Conservation (phyloP, 1,140 invertebrate genomes). For the Cherax destructor region DNA sequence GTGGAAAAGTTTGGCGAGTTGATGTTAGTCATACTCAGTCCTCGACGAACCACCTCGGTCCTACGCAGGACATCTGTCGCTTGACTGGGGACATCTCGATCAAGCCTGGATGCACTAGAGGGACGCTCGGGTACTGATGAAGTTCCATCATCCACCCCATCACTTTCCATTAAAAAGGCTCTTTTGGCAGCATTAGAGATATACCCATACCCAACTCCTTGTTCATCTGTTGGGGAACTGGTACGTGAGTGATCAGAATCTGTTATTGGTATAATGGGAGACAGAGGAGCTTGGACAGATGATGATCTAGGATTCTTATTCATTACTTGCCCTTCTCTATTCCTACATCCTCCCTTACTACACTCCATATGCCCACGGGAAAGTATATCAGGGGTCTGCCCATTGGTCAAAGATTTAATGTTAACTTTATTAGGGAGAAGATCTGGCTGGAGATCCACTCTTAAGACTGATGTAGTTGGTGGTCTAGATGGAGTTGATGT, state of each 20-base stretch:
- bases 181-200: slow-evolving; percentile 70
- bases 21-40: slow-evolving; percentile 70
- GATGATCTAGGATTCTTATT: neutral
- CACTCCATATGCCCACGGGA: slow-evolving; percentile 5
- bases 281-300: neutral
- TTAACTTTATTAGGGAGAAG: slow-evolving; percentile 70
- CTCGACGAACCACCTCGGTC: slow-evolving; percentile 60
- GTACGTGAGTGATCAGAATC: slow-evolving; percentile 53
- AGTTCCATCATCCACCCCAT: slow-evolving; percentile 25
- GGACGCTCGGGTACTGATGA: slow-evolving; percentile 33
- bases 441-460: slow-evolving; percentile 63
- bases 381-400: slow-evolving; percentile 57
- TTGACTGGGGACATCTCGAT: slow-evolving; percentile 13
- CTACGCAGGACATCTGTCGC: slow-evolving; percentile 24
- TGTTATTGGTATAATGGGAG: slow-evolving; percentile 32
- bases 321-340: neutral
- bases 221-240: slow-evolving; percentile 39
- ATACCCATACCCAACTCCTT: slow-evolving; percentile 43
- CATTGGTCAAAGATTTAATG: slow-evolving; percentile 34
- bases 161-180: slow-evolving; percentile 65
- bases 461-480: slow-evolving; percentile 29
- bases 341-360: neutral
- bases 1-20: slow-evolving; percentile 4
- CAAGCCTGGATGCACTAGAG: slow-evolving; percentile 37
- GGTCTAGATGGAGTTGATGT: slow-evolving; percentile 67